Base-by-base conservation (phyloP, 2,888 invertebrate species). In the Lochmaea capreae region DNA sequence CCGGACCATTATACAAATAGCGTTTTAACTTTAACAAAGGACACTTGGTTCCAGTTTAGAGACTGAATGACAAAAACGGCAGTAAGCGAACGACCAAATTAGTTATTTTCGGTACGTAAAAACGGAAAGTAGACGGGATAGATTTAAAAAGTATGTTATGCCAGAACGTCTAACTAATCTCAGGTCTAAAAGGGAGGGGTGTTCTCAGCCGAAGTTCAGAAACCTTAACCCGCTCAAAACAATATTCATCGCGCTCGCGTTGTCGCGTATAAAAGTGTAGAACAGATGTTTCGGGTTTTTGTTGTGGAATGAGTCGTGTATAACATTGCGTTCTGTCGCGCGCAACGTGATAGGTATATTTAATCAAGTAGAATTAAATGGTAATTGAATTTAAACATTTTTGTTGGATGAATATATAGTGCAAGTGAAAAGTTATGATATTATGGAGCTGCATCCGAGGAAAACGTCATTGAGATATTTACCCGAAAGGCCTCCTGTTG, bases 401-500 rank as follows among this genome's bases (percentile, higher is more conserved):
- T 33, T 33, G 61, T 33, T 39, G 8, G 33, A 61, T 61, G 33
- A 63, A 12, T 11, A 59, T 26, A 10, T 18, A 16, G 54, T 54
- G 16, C 10, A 54, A 54, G 16, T 54, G 54, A 54, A 54, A 54
- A 54, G 54, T 63, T 33, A 14, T 33, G 42, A 42, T 16, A n/a
- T n/a, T n/a, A 71, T 73, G 69, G 59, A 65, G 42, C 54, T 71
- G 18, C 43, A 46, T 22, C 66, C 71, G 33, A 71, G 66, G 52
- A 63, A 73, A 54, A 72, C 52, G 11, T 71, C 80, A 39, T 82
- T 92, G 43, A 90, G 91, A 0, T 90, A 92, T 82, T 84, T 93
- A 61, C 91, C 91, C 0, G 89, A 90, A 84, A 89, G 93, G 84
- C 91, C 93, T 3, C 91, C 94, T 0, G 91, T 97, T 68, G 93